Conservation (phyloP, 2,888 invertebrate species). For the Micropterix aruncella region DNA sequence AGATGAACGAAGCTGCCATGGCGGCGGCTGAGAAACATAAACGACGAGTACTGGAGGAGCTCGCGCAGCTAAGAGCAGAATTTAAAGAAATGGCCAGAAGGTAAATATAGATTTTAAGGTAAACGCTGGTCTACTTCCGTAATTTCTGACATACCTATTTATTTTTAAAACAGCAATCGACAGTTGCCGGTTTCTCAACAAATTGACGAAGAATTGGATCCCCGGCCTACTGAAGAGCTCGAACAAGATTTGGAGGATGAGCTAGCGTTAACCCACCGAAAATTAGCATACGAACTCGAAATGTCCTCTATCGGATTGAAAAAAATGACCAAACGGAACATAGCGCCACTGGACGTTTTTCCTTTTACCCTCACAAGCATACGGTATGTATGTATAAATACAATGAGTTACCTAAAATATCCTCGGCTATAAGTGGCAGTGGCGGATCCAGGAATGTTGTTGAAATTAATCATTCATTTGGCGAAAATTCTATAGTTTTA, state of each 20-base stretch:
- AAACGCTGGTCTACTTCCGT: neutral
- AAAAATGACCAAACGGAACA: conserved; percentile 52
- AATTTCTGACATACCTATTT: neutral
- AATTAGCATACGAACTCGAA: conserved; percentile 54
- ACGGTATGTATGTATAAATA: no score
- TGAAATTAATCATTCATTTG: no score
- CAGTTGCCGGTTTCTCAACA: conserved; percentile 44
- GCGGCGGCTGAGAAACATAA: conserved; percentile 50
- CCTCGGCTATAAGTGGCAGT: no score
- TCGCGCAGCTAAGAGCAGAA: conserved; percentile 39
- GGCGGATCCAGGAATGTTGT: no score
- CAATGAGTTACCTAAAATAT: no score
- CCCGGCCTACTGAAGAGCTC: conserved; percentile 47
- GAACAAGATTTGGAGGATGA: conserved; percentile 42
- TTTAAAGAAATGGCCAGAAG: conserved; percentile 39
- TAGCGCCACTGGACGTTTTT: conserved; percentile 48
- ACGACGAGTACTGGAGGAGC: conserved; percentile 36
- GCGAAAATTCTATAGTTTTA: no score
- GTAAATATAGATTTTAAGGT: no score
- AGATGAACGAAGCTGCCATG: conserved; percentile 47
- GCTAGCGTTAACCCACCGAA: conserved; percentile 45
- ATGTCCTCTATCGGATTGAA: conserved; percentile 47
- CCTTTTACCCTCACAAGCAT: conserved; percentile 47
- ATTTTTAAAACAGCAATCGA: conserved; percentile 32
- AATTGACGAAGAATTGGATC: conserved; percentile 51